Evolutionary conservation across 30 jellyfish, hydroid and myxozoan genomes (phyloP).

Genomic region (Turritopsis rubra): DNA sequence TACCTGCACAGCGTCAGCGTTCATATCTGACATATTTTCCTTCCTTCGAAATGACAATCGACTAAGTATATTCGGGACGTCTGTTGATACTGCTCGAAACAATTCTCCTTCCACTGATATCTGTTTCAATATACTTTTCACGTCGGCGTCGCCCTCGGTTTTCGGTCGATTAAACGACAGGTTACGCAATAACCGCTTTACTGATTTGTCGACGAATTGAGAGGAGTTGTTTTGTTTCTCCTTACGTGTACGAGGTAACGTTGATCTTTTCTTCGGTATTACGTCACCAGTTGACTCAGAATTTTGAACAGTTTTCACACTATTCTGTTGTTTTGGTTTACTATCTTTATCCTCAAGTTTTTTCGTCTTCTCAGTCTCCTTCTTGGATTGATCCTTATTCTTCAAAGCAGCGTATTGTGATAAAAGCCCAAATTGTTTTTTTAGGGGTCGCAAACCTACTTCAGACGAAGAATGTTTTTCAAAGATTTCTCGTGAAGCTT

Average conservation of each 20-base stretch:
- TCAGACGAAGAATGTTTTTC: neutral
- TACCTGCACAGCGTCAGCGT: neutral
- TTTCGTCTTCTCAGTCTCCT: neutral
- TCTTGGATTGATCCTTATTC: neutral
- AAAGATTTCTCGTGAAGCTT: neutral
- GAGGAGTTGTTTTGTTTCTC: neutral
- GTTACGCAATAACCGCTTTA: neutral
- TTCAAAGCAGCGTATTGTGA: neutral
- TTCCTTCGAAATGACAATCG: neutral
- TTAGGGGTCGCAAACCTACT: neutral
- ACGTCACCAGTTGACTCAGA: neutral
- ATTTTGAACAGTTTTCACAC: neutral
- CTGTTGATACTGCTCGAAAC: neutral
- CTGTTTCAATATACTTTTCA: neutral
- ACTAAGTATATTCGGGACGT: neutral
- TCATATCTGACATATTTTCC: neutral
- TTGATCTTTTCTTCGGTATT: neutral
- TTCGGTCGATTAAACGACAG: neutral
- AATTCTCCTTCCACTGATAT: conserved; percentile 4
- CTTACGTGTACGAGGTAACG: neutral
- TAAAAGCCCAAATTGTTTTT: neutral
- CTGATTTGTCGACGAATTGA: conserved; percentile 1
- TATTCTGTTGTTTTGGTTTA: neutral
- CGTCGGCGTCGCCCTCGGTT: neutral
- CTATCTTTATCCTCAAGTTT: neutral